Percentiles rank a stretch among this genome's conserved stretches.
Conservation (phyloP, 2,113 vertebrate species). For the Sylvia atricapilla region DNA sequence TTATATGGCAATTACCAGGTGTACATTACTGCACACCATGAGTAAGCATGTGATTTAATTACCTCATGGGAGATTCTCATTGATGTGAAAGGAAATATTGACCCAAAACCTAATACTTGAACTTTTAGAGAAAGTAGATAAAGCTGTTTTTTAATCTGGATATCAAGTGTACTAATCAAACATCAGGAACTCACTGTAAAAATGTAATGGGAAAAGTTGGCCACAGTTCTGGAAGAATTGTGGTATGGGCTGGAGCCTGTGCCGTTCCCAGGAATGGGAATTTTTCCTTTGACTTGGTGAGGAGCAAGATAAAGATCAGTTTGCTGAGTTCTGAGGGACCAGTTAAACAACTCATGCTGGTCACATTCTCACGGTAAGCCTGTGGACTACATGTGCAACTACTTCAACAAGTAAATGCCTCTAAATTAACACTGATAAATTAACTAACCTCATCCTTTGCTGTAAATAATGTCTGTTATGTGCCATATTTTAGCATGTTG, state of each 20-base stretch:
- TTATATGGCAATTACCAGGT: conserved; percentile 7
- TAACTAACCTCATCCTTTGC: background rate
- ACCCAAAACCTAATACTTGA: background rate
- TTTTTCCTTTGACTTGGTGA: conserved; percentile 21
- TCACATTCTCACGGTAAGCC: background rate
- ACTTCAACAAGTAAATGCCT: background rate
- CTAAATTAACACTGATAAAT: background rate
- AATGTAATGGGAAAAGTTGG: background rate
- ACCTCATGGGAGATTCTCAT: background rate
- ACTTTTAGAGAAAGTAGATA: background rate
- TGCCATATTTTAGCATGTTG: background rate
- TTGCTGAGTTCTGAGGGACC: conserved; percentile 1
- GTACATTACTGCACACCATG: background rate
- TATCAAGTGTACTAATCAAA: background rate
- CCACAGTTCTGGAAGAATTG: background rate
- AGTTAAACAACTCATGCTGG: conserved; percentile 43
- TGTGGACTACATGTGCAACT: background rate
- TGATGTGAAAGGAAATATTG: background rate
- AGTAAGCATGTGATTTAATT: conserved; percentile 29
- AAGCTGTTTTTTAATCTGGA: background rate
- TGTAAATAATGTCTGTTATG: background rate
- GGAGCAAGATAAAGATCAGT: conserved; percentile 23
- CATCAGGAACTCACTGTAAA: background rate
- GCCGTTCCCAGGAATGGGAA: background rate
- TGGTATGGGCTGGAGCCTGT: background rate